Evolutionary conservation across 2,888 invertebrate species (phyloP), one percentile per base, ranked within the genome.

Genomic region (Drosophila fungiperda): DNA sequence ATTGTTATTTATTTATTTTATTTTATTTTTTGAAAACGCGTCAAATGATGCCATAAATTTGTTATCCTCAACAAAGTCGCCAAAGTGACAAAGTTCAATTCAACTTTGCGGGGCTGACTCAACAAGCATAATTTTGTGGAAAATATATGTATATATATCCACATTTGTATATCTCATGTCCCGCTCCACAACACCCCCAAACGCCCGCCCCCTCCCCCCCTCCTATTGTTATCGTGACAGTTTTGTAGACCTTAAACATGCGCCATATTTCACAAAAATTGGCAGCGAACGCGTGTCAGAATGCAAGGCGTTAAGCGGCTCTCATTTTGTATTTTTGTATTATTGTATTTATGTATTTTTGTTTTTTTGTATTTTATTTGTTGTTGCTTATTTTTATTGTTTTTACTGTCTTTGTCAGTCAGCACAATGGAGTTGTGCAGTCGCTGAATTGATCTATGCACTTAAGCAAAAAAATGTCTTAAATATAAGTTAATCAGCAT

Each of bases 261-360:
- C 74, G 79, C 75, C 70, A 80, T 74, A 82, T 82, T 74, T 82
- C 58, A 66, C 55, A 26, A 49, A 45, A 73, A 85, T 77, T 80
- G 85, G 72, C 82, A 82, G 77, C 68, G 32, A 78, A 65, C 88
- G 85, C 77, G 85, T 87, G 85, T 89, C 86, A 85, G 68, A 85
- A 82, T 68, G 76, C 88, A 77, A 83, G 86, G 90, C 90, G 81
- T 76, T 86, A 86, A 88, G 86, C 85, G 68, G 71, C 83, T 69
- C 65, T 74, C 33, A 57, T 35, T 78, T 50, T 38, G 29, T 29
- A 29, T 60, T 29, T 40, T 35, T 32, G 26, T 33, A 7, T 58
- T 45, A 17, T 38, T 9, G 69, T 15, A 59, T 38, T 40, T 55
- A 9, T 4, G 26, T 17, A 7, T 58, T 45, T 45, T 45, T 17